Conservation (phyloP, 2,888 invertebrate genomes). For the Phytoseiulus persimilis region DNA sequence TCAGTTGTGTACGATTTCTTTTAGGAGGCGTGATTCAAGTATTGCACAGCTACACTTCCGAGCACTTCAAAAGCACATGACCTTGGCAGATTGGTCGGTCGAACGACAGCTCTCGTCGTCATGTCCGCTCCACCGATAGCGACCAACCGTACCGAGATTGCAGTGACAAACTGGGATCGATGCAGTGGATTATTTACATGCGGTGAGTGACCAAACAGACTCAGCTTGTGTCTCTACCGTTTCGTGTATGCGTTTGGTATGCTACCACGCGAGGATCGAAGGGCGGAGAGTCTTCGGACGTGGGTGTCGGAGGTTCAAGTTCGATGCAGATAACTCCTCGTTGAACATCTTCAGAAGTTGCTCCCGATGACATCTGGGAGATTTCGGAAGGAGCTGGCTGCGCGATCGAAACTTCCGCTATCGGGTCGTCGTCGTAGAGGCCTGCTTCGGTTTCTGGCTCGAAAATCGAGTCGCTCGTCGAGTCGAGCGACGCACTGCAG, state of each 20-base stretch:
- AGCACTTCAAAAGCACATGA: too few relatives aligned
- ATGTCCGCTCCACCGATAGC: too few relatives aligned
- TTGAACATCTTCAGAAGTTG: not conserved
- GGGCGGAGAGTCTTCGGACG: not conserved
- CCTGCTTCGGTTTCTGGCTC: slow-evolving; percentile 26
- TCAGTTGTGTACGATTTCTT: too few relatives aligned
- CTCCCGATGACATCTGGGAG: not conserved
- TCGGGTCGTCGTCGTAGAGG: slow-evolving; percentile 14
- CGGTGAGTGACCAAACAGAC: not conserved
- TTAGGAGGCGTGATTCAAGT: too few relatives aligned
- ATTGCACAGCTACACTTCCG: too few relatives aligned
- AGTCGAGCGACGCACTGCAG: not conserved
- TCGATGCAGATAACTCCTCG: slow-evolving; percentile 27
- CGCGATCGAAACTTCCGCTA: not conserved
- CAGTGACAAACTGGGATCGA: not conserved
- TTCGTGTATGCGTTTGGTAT: not conserved
- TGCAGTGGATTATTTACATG: not conserved
- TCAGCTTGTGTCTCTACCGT: not conserved
- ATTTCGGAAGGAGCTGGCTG: not conserved
- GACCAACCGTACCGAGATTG: too few relatives aligned
- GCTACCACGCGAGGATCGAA: not conserved
- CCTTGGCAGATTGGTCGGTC: too few relatives aligned
- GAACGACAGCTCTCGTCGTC: too few relatives aligned
- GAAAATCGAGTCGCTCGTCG: slow-evolving; percentile 16
- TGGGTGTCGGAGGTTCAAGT: slow-evolving; percentile 25